Base-by-base conservation (phyloP, 2,888 invertebrate species). In the Palloptera scutellata region DNA sequence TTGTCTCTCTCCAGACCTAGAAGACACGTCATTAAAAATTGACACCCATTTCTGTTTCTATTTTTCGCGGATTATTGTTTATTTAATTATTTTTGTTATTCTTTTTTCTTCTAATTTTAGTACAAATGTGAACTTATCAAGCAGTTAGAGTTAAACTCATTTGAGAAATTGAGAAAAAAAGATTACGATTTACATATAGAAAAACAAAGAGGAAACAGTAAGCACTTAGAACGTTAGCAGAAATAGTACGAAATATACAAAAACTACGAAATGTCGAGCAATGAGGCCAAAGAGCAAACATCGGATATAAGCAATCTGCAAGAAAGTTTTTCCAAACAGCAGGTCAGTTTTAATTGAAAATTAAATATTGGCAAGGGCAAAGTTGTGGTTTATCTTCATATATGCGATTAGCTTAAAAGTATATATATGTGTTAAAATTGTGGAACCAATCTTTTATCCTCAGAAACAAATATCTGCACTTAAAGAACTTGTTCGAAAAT, bases 381-480 rank as follows among this genome's bases (percentile, higher is more conserved):
- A 48, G 6, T 62, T 41, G 13, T 45, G 3, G 12, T 60, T 43
- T 40, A 6, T n/a, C n/a, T n/a, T n/a, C n/a, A n/a, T n/a, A n/a
- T 11, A 30, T 53, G 10, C 11, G 48, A 59, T 67, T 60, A 13
- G 42, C 8, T 1, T 43, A 53, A 12, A 19, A 48, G 11, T 41
- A 19, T 52, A 15, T 45, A 54, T 66, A 42, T 5, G 10, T 57
- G 1, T 68, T 4, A 4, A 30, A 6, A 58, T 73, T n/a, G n/a
- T n/a, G n/a, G n/a, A n/a, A n/a, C n/a, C n/a, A n/a, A n/a, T n/a
- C n/a, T n/a, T n/a, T n/a, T n/a, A n/a, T n/a, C n/a, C 73, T 8
- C 61, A 82, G 82, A 78, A 78, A 69, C 80, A 82, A 76, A 81
- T 82, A 64, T 78, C 79, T 45, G 82, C 79, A 8, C 72, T 82